Conservation (phyloP, 2,113 vertebrate genomes). For the Stictonetta naevosa region DNA sequence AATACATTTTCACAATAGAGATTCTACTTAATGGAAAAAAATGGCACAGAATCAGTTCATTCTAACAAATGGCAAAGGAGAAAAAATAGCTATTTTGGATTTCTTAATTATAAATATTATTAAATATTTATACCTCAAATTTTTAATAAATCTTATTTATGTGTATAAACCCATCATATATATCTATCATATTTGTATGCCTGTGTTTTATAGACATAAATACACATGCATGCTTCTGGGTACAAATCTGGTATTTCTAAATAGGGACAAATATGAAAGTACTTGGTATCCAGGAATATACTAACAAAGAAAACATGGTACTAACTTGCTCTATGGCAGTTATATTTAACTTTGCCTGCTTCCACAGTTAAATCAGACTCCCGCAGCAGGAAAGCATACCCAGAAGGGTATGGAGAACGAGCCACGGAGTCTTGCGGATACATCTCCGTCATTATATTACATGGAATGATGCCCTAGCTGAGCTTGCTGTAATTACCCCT, state of each 20-base stretch:
- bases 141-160: not conserved
- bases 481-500: not conserved
- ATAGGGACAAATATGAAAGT: accelerated
- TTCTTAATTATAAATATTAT: not conserved
- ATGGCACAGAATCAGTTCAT: not conserved
- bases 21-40: not conserved
- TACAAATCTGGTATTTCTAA: not conserved
- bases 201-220: accelerated
- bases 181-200: not conserved
- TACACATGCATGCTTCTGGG: not conserved
- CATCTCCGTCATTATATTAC: not conserved
- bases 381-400: not conserved
- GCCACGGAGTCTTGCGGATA: not conserved
- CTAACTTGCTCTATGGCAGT: not conserved
- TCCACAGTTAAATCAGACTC: not conserved
- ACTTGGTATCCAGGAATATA: not conserved
- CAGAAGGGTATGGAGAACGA: not conserved
- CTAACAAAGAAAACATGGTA: not conserved
- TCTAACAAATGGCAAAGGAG: not conserved
- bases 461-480: not conserved
- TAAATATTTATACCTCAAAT: not conserved
- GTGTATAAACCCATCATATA: not conserved
- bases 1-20: conserved; percentile 12
- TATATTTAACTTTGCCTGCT: not conserved
- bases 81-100: not conserved